Base-by-base conservation (phyloP, 2,888 invertebrate genomes). In the Leucozona laternaria region DNA sequence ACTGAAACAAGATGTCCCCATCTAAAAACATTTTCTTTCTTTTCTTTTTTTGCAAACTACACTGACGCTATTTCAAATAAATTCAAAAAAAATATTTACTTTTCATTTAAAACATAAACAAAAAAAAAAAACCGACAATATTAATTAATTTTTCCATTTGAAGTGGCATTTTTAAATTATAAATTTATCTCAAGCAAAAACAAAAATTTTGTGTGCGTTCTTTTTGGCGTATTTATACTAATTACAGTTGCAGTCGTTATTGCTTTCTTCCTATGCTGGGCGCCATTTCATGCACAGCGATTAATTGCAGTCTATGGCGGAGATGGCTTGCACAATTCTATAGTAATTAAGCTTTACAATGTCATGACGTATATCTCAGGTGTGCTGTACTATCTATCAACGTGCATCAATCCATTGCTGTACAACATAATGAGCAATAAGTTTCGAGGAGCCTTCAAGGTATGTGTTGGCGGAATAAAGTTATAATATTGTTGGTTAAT, bases 401-500 rank as follows among this genome's bases (percentile, higher is more conserved):
- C 98, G 11, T 97, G 97, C 90, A 96, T 98, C 90, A 98, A 98
- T 92, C 98, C 98, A 0, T 94, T 98, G 87, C 94, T 98, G 48
- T 98, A 98, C 93, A 97, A 98, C 92, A 96, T 98, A 73, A 97
- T 98, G 98, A 98, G 98, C 11, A 95, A 97, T 92, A 98, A 98
- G 92, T 98, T 98, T 91, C 94, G 98, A 60, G 96, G 96, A 88
- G 98, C 98, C 58, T 98, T 98, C 93, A 97, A 96, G 96, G 97
- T 97, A 93, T 22, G 68, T 28, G 28, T 17, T 60, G 15, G 7
- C 10, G 20, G 15, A 37, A 8, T 45, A 64, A 28, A 22, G 17
- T 57, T 40, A n/a, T n/a, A 53, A 53, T 28, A 53, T 48, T 48
- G 11, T 31, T 28, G 17, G 7, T 17, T 64, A 7, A 64, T 64